Conservation (phyloP, 2,888 invertebrate genomes). For the Eulithis prunata region DNA sequence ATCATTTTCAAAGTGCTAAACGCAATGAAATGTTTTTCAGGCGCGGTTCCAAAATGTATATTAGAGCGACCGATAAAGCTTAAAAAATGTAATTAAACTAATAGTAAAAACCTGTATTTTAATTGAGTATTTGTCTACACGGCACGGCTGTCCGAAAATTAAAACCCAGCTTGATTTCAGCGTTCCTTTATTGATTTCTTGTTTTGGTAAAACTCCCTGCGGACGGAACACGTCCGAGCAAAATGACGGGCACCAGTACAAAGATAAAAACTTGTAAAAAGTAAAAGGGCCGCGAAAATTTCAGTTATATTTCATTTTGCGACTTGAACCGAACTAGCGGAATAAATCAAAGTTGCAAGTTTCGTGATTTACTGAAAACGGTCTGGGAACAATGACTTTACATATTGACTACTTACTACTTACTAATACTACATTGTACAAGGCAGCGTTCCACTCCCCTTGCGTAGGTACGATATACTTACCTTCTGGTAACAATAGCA, state of each 20-base stretch:
- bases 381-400: slow-evolving; percentile 31
- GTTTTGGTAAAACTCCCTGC: slow-evolving; percentile 12
- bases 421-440: no score
- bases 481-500: no score
- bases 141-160: slow-evolving; percentile 1
- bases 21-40: no score
- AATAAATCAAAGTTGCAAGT: slow-evolving; percentile 37
- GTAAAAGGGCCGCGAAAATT: slow-evolving; percentile 29
- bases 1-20: no score
- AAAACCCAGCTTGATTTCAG: slow-evolving; percentile 6
- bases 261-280: slow-evolving; percentile 31
- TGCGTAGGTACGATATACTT: no score
- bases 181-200: slow-evolving; percentile 17
- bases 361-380: slow-evolving; percentile 35
- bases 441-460: no score
- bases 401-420: slow-evolving; percentile 29
- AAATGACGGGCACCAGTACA: slow-evolving; percentile 13
- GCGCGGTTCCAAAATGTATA: no score
- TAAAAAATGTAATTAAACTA: not conserved
- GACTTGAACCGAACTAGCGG: slow-evolving; percentile 24
- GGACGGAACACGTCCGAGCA: slow-evolving; percentile 20
- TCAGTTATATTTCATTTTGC: slow-evolving; percentile 30
- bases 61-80: no score
- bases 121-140: not conserved
- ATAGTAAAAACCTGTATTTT: not conserved